Percentiles rank a stretch among this genome's conserved stretches.
These are phyloP conservation scores for Sula dactylatra DNA, from an alignment of 2,113 vertebrate genomes.

Conservation along the genomic window DNA sequence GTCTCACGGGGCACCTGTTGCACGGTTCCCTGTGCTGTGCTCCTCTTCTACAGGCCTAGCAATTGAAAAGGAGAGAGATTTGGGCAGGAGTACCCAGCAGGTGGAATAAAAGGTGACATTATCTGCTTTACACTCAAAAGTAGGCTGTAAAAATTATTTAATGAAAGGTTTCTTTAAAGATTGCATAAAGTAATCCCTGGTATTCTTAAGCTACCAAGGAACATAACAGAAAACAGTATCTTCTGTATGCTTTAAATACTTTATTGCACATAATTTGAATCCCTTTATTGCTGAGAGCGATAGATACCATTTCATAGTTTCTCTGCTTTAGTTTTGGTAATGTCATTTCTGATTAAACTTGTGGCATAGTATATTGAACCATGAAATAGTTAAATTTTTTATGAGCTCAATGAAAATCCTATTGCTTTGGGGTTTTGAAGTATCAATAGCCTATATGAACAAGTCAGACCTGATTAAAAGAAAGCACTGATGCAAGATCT, in stretches of 20 bases:
- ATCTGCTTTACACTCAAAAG: neutral
- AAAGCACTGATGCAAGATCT: neutral
- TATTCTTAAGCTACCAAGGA: neutral
- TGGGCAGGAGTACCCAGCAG: neutral
- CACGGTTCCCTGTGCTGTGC: neutral
- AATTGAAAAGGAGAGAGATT: neutral
- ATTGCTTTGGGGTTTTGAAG: conserved; percentile 25
- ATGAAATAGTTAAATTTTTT: conserved; percentile 48
- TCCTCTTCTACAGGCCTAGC: neutral
- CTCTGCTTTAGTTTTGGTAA: neutral
- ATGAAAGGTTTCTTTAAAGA: neutral
- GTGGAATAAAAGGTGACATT: neutral
- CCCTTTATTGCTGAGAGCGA: neutral
- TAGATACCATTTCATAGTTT: neutral
- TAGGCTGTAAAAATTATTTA: neutral
- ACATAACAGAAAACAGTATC: neutral
- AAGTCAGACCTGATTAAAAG: neutral
- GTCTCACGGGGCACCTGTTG: rapidly evolving
- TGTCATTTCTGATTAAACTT: conserved; percentile 25
- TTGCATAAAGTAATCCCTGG: neutral
- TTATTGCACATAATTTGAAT: neutral
- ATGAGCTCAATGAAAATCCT: conserved; percentile 32
- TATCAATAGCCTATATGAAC: conserved; percentile 22
- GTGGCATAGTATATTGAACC: neutral
- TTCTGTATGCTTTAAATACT: neutral